phyloP scores from a whole-genome alignment of 2,797 vertebrate species.

The Pipistrellus pygmaeus region DNA sequence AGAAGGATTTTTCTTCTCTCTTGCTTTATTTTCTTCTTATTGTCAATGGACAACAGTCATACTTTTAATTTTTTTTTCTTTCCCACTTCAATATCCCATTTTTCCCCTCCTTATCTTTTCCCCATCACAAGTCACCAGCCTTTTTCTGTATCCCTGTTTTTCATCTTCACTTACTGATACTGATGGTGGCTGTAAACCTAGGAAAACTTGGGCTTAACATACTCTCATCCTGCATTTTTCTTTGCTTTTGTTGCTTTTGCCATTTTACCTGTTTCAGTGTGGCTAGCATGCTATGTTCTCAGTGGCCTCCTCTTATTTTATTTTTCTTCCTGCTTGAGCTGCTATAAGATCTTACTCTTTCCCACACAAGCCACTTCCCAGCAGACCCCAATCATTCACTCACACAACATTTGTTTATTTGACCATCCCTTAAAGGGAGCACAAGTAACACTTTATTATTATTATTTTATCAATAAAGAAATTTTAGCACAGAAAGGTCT shows the following conservation, averaged over 20 bases:
- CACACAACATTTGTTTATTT: neutral
- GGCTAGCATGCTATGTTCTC: no score
- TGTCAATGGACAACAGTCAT: neutral
- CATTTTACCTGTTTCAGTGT: neutral
- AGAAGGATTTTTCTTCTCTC: neutral
- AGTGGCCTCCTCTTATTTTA: neutral
- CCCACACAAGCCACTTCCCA: neutral
- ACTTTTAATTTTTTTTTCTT: neutral
- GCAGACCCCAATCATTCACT: neutral
- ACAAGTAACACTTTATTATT: neutral
- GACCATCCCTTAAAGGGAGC: neutral
- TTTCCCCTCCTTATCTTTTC: neutral
- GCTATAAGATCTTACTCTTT: neutral
- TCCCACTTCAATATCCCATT: neutral
- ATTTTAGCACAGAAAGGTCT: neutral
- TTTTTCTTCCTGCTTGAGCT: neutral
- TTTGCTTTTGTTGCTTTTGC: neutral
- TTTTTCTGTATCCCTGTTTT: neutral
- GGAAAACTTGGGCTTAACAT: neutral
- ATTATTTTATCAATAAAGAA: slow-evolving; percentile 38
- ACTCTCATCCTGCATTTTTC: accelerated
- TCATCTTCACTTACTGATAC: neutral
- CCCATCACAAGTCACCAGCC: neutral
- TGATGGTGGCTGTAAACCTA: neutral
- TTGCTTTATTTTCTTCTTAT: neutral